Evolutionary conservation across 2,797 vertebrate genomes (phyloP), one percentile per base, ranked within the genome.

Genomic region (Mastacembelus armatus): DNA sequence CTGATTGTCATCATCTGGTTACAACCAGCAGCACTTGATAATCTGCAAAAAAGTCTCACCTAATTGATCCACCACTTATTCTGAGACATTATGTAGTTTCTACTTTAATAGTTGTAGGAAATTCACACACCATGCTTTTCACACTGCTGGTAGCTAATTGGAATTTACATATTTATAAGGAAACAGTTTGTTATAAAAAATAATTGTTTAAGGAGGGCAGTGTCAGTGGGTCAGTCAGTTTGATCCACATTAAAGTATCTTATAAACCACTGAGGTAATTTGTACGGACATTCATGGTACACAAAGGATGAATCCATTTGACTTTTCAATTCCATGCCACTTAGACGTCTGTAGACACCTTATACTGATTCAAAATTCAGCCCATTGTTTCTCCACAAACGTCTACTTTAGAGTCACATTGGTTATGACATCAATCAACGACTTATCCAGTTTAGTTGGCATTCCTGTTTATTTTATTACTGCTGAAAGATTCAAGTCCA

Each of bases 11-110:
- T 84, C 83, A 83, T 77, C 84, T 81, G 81, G 61, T 89, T 89
- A 80, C 32, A 71, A 76, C 78, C 66, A 74, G 56, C 71, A 66
- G 62, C 44, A 29, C 76, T 75, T 74, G 68, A 84, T 91, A 80
- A 90, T 90, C 80, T 84, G 81, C 72, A 76, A 55, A 40, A 85
- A 83, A 80, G 79, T 80, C 66, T 70, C 72, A 47, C 60, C 80
- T 88, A 89, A 90, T 85, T 86, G 81, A 85, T 78, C 75, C 75
- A 83, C 74, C 32, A 71, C 78, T 82, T 70, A 64, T 44, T 75
- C 24, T 54, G 43, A 79, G 43, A 80, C 71, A 66, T 83, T 77
- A 70, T 66, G 80, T 71, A 74, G 69, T 83, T 72, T 56, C 67
- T 35, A 14, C 26, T 61, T 29, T 85, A 74, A 83, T 62, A 64